A percentile compares a stretch with the other conserved stretches of the same genome.
Evolutionary conservation across 1,140 invertebrate genomes (phyloP).

Genomic region (Euwallacea similis): DNA sequence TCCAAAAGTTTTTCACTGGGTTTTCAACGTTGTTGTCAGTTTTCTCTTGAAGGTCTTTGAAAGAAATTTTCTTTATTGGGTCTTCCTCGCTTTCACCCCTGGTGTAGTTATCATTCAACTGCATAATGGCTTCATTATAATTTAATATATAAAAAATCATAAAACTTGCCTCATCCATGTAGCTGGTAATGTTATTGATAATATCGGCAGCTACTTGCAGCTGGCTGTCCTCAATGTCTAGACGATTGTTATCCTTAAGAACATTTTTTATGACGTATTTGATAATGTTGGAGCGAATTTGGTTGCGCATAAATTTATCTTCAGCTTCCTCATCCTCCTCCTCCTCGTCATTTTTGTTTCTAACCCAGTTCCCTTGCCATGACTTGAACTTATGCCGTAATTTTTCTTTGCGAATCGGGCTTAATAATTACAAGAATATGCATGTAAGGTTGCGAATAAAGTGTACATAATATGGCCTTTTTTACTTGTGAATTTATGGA

Average conservation of each 20-base stretch:
- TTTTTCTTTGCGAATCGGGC: too few relatives aligned
- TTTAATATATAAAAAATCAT: neutral
- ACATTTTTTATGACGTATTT: constrained; percentile 31
- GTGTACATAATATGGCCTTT: too few relatives aligned
- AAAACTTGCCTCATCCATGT: constrained; percentile 34
- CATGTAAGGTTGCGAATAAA: too few relatives aligned
- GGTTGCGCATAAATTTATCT: constrained; percentile 15
- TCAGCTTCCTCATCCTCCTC: neutral
- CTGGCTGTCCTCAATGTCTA: constrained; percentile 32
- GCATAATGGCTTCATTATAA: constrained; percentile 8
- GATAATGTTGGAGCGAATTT: constrained; percentile 32
- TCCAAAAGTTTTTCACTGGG: constrained; percentile 58
- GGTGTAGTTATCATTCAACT: constrained; percentile 40
- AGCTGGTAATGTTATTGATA: constrained; percentile 41
- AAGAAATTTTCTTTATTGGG: constrained; percentile 32
- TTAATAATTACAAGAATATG: too few relatives aligned
- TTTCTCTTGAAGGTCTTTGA: constrained; percentile 34
- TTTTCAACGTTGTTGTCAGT: constrained; percentile 38
- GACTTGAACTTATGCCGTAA: too few relatives aligned
- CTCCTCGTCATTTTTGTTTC: neutral
- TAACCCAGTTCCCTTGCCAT: too few relatives aligned
- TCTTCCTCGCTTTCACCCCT: constrained; percentile 31
- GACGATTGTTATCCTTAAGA: constrained; percentile 32
- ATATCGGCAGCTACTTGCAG: constrained; percentile 41
- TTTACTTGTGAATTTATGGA: too few relatives aligned